Evolutionary conservation across 2,888 invertebrate species (phyloP).

Genomic region (Anthophora plumipes): DNA sequence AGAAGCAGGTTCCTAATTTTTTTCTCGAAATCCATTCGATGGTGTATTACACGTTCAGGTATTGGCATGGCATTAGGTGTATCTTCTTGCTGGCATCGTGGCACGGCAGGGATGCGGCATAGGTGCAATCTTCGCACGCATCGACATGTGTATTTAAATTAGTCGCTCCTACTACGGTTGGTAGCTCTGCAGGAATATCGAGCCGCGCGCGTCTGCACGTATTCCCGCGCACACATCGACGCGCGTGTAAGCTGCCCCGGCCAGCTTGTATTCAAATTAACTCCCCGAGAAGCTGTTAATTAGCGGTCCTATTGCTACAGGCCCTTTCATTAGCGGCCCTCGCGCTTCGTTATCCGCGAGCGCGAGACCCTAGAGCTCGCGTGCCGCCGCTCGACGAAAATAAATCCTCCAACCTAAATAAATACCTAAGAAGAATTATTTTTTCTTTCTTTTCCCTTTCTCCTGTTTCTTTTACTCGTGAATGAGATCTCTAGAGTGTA

Average conservation of each 20-base stretch:
- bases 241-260: conserved; percentile 65
- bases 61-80: conserved; percentile 65
- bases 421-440: too few relatives aligned
- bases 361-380: neutral
- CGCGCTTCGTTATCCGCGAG: conserved; percentile 74
- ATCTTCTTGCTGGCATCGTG: conserved; percentile 64
- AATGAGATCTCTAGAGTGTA: too few relatives aligned
- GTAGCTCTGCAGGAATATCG: conserved; percentile 61
- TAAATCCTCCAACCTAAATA: too few relatives aligned
- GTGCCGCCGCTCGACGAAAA: conserved; percentile 33
- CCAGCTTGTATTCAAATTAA: conserved; percentile 80
- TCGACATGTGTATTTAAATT: conserved; percentile 84
- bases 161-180: conserved; percentile 81
- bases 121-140: conserved; percentile 83
- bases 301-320: conserved; percentile 78
- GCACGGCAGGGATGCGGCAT: conserved; percentile 67
- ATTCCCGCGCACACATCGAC: conserved; percentile 36
- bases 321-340: conserved; percentile 75
- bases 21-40: too few relatives aligned
- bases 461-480: conserved; percentile 24
- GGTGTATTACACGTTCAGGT: conserved; percentile 54
- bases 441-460: too few relatives aligned
- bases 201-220: conserved; percentile 34
- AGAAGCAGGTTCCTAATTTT: neutral
- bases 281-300: conserved; percentile 82